These are phyloP conservation scores for Spheniscus humboldti DNA, from an alignment of 2,797 vertebrate genomes.

Conservation along the genomic window DNA sequence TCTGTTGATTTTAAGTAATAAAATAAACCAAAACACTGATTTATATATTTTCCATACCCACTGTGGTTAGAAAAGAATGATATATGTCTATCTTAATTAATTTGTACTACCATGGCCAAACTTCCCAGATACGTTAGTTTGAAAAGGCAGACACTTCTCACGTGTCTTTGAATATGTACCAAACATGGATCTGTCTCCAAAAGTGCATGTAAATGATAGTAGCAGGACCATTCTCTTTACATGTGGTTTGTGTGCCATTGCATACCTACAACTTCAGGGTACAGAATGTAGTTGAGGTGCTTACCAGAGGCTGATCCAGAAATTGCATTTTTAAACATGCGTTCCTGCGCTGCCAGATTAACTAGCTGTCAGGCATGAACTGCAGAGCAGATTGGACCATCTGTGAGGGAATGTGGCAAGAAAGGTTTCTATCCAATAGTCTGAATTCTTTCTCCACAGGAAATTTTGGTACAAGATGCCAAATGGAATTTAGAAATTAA, in stretches of 20 bases:
- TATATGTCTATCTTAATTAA: neutral
- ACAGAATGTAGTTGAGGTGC: neutral
- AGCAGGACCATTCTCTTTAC: neutral
- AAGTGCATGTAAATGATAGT: neutral
- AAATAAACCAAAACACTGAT: neutral
- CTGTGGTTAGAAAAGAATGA: neutral
- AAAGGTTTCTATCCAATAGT: neutral
- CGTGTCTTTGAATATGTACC: accelerated
- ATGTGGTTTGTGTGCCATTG: neutral
- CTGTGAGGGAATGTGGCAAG: neutral
- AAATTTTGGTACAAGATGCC: neutral
- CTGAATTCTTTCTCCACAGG: neutral
- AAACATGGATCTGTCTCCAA: neutral
- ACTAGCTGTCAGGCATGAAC: neutral
- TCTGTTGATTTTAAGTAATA: neutral
- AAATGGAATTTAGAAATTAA: neutral
- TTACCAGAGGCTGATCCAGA: neutral
- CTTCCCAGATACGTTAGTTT: neutral
- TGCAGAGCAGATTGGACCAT: conserved; percentile 5
- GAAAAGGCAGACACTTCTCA: neutral
- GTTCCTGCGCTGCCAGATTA: neutral
- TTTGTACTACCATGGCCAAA: neutral
- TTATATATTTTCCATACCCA: neutral
- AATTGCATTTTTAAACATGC: neutral
- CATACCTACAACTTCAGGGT: neutral